A percentile compares a stretch with the other conserved stretches of the same genome.
Conservation (phyloP, 2,113 vertebrate genomes). For the Percopsis transmontana region DNA sequence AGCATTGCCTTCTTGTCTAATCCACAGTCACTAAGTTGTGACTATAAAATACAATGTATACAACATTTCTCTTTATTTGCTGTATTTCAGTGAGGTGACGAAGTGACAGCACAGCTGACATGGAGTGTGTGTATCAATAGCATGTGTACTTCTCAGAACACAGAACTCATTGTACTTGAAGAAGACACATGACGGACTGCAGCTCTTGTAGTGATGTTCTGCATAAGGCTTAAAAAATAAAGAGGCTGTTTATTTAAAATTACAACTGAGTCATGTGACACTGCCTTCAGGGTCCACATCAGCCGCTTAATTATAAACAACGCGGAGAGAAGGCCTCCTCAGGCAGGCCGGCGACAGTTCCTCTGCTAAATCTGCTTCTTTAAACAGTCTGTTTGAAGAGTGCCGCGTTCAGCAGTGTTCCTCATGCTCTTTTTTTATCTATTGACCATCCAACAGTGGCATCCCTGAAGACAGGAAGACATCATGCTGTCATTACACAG, state of each 20-base stretch:
- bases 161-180: neutral
- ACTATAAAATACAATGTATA: too few species aligned
- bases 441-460: constrained; percentile 35
- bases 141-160: constrained; percentile 5
- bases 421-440: constrained; percentile 50
- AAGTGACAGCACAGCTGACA: neutral
- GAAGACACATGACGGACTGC: neutral
- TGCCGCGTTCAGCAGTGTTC: constrained; percentile 49
- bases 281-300: neutral
- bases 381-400: constrained; percentile 42
- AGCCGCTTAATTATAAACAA: constrained; percentile 20
- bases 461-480: constrained; percentile 18
- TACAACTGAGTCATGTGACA: constrained; percentile 19
- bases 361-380: constrained; percentile 37
- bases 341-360: constrained; percentile 24
- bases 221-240: constrained; percentile 13
- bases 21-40: neutral
- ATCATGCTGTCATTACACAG: constrained; percentile 17
- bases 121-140: neutral
- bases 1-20: neutral
- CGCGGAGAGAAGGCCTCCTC: constrained; percentile 26
- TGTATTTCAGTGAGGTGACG: neutral
- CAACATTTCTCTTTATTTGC: too few species aligned
- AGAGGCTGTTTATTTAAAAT: constrained; percentile 23
- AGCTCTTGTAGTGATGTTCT: neutral